phyloP scores from a whole-genome alignment of 2,797 vertebrate genomes.

The Miichthys miiuy region DNA sequence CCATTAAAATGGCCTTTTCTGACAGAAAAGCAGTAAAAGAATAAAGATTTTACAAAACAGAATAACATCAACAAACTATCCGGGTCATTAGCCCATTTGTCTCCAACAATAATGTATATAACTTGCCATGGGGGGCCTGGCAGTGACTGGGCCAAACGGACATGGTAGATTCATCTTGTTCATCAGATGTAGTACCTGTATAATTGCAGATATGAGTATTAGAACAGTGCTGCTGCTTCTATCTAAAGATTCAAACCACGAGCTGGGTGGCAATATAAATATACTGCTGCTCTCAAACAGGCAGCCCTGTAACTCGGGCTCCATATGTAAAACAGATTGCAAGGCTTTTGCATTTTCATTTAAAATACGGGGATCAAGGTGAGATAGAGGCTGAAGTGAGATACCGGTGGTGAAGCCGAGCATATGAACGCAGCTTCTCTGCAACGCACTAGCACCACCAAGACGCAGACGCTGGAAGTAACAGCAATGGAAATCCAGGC shows the following conservation, averaged over 20 bases:
- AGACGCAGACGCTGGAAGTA: constrained; percentile 52
- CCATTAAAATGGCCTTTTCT: too few species aligned
- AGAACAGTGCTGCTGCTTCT: constrained; percentile 17
- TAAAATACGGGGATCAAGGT: constrained; percentile 70
- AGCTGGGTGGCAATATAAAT: constrained; percentile 54
- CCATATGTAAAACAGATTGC: constrained; percentile 76
- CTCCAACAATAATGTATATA: neutral
- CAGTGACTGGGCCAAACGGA: constrained; percentile 94
- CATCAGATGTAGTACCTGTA: constrained; percentile 98
- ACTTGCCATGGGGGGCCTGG: constrained; percentile 92
- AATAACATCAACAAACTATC: neutral
- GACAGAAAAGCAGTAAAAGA: neutral
- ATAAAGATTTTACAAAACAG: too few species aligned
- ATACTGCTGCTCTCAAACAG: constrained; percentile 52
- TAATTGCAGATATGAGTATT: constrained; percentile 27
- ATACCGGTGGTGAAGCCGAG: constrained; percentile 20
- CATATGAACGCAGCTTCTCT: neutral
- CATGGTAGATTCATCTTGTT: constrained; percentile 99
- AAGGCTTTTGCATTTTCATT: constrained; percentile 62
- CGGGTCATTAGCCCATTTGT: too few species aligned
- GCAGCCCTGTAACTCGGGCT: constrained; percentile 53
- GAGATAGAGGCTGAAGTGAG: constrained; percentile 63
- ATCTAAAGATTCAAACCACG: constrained; percentile 27
- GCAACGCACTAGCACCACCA: constrained; percentile 80
- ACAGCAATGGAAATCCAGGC: constrained; percentile 39